Base-by-base conservation (phyloP, 2,113 vertebrate species). In the Poecilia latipinna region DNA sequence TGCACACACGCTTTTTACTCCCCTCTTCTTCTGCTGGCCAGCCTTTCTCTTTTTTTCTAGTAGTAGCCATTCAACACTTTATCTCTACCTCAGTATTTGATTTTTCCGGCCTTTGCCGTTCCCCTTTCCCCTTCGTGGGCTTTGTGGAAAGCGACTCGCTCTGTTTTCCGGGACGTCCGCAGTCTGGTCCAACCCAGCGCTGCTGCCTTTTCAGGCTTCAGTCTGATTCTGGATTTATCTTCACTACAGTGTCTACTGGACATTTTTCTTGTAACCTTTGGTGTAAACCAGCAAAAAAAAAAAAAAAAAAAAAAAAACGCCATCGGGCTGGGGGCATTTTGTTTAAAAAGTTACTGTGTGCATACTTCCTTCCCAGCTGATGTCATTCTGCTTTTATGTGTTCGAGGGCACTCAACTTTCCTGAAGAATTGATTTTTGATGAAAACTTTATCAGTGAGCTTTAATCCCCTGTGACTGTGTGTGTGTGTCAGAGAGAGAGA, bases 1-100 rank as follows among this genome's bases (percentile, higher is more conserved):
- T 42, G 15, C 8, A 12, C 67, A 32, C 44, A 12, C 42, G 3
- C 8, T 19, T 69, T 54, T 7, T 24, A 68, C 24, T 65, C 26
- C 61, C 57, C 68, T 57, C 28, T 64, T 72, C 6, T 68, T 70
- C 72, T 75, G 32, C 61, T 29, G 35, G 26, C 67, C 68, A 37
- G 10, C 79, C 48, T 51, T 61, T 85, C n/a, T 78, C 77, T 69
- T 28, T 28, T 28, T 74, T 61, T 65, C n/a, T 70, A 61, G 57
- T 17, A 3, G 68, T 74, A 68, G 61, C 70, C 75, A 68, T 63
- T 65, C 71, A 75, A 79, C 69, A 77, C 37, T 83, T 68, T 12
- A 74, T 74, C 32, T 72, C 10, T 12, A 0, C 68, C 74, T 74
- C 35, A 76, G 31, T 51, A 19, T 80, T 60, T 86, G 71, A 68